phyloP scores from a whole-genome alignment of 2,797 vertebrate genomes.

The Mus spretus region DNA sequence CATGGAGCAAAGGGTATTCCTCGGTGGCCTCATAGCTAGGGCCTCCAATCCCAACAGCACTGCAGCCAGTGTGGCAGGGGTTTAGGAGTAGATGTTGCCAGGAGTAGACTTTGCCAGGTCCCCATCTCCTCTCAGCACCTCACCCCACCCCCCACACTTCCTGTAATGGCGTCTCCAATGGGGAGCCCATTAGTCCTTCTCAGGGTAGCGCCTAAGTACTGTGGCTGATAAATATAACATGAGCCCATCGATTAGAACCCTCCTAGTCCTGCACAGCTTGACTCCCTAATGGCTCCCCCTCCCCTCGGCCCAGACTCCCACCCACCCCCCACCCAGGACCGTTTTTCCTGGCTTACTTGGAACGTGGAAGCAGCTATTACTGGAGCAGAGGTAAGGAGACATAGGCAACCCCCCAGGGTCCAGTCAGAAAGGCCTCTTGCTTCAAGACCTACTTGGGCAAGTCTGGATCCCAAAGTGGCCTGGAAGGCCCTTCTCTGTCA shows the following conservation, averaged over 20 bases:
- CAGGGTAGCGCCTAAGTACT: constrained; percentile 80
- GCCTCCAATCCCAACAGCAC: not conserved
- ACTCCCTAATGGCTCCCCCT: constrained; percentile 83
- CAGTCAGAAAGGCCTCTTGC: not conserved
- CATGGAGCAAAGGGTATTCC: not conserved
- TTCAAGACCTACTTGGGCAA: not conserved
- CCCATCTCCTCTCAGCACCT: constrained; percentile 70
- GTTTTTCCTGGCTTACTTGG: constrained; percentile 52
- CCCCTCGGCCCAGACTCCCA: constrained; percentile 59
- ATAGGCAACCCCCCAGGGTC: not conserved
- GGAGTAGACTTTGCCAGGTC: constrained; percentile 73
- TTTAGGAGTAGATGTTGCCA: not conserved
- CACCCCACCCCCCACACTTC: constrained; percentile 72
- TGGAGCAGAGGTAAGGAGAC: not conserved
- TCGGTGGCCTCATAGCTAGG: rapidly evolving
- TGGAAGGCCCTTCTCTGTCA: not conserved
- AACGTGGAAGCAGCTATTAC: not conserved
- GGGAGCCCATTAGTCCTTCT: constrained; percentile 80
- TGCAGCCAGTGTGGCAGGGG: not conserved
- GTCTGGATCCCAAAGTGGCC: not conserved
- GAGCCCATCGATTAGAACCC: constrained; percentile 84
- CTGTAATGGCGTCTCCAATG: constrained; percentile 79
- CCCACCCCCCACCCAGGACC: not conserved
- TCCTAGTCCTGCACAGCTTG: constrained; percentile 66
- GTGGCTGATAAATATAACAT: constrained; percentile 84